phyloP scores from a whole-genome alignment of 1,140 invertebrate species.

The Episyrphus balteatus region DNA sequence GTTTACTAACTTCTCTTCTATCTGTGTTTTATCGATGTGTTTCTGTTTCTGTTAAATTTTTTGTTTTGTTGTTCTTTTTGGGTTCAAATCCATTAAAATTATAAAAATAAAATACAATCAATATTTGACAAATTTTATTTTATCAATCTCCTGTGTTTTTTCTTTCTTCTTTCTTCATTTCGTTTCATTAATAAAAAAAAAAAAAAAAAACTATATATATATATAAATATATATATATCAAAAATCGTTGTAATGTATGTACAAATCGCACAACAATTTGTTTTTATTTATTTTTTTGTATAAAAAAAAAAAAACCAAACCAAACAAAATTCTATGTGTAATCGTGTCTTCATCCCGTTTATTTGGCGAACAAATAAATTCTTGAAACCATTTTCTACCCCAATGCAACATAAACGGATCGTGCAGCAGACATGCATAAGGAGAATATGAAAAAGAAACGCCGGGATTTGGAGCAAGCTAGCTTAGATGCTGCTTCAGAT shows the following conservation, averaged over 20 bases:
- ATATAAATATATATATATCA: no score
- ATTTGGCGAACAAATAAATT: constrained; percentile 36
- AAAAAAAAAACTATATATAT: no score
- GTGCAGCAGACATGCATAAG: constrained; percentile 53
- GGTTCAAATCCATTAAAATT: not conserved
- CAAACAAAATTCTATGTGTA: no score
- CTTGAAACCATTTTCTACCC: constrained; percentile 33
- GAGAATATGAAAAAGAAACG: constrained; percentile 86
- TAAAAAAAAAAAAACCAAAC: no score
- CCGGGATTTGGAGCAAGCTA: constrained; percentile 72
- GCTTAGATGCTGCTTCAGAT: constrained; percentile 71
- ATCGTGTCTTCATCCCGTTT: no score
- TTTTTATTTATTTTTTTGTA: no score
- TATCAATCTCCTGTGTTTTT: not conserved
- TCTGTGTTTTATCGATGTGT: not conserved
- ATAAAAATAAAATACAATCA: not conserved
- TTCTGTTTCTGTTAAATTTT: not conserved
- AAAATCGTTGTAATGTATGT: no score
- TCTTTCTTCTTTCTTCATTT: constrained; percentile 1
- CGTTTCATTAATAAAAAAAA: not conserved
- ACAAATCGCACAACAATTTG: no score
- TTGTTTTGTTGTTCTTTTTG: not conserved
- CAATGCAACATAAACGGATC: constrained; percentile 35
- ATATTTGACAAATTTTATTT: constrained; percentile 1
- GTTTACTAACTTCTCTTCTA: no score